These are phyloP conservation scores for Gymnothorax javanicus DNA, from an alignment of 2,797 vertebrate genomes.

Conservation along the genomic window DNA sequence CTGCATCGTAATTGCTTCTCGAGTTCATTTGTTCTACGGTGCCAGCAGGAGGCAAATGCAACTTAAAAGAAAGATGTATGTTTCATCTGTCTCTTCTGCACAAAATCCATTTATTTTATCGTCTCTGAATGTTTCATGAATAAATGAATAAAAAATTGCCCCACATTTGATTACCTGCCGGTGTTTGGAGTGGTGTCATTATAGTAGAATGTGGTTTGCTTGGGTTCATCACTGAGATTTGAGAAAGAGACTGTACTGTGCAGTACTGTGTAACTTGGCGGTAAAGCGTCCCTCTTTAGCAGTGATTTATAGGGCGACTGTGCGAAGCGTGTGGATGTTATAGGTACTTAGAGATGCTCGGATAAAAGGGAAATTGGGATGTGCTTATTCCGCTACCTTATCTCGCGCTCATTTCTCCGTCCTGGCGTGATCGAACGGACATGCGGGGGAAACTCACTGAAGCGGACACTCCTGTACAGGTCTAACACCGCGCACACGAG, in stretches of 20 bases:
- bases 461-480: neutral
- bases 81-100: neutral
- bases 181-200: conserved; percentile 81
- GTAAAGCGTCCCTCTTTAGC: conserved; percentile 86
- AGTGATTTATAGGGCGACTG: conserved; percentile 84
- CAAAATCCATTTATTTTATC: neutral
- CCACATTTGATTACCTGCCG: conserved; percentile 80
- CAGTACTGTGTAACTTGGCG: conserved; percentile 70
- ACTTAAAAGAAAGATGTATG: neutral
- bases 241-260: conserved; percentile 68
- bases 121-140: neutral
- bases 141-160: neutral
- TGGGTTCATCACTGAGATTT: conserved; percentile 83
- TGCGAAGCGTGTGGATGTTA: neutral
- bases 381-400: neutral
- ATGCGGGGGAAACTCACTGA: neutral
- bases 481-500: neutral
- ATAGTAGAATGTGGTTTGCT: conserved; percentile 79
- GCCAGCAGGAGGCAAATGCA: neutral
- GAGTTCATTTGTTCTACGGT: neutral
- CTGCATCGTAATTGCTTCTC: no score
- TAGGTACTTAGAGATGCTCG: neutral
- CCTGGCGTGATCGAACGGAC: neutral
- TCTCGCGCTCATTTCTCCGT: neutral
- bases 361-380: neutral